Conservation (phyloP, 35 echinoderm and acorn worm species). For the Diadema setosum region DNA sequence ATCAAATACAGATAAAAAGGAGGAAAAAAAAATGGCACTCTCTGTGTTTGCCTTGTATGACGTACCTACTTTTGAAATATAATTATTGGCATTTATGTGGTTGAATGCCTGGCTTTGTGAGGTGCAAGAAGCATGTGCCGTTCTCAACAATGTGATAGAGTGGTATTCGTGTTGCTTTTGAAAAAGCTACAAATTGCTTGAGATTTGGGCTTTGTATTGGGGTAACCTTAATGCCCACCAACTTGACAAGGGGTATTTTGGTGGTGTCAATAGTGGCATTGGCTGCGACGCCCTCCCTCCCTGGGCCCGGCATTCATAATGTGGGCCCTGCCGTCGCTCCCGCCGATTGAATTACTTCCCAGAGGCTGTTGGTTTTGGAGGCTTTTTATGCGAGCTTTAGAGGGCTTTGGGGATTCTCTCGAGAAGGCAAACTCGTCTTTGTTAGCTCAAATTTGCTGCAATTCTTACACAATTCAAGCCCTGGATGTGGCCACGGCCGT, state of each 20-base stretch:
- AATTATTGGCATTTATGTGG: constrained; percentile 23
- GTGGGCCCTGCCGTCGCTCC: neutral
- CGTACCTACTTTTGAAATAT: constrained; percentile 13
- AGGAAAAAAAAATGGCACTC: neutral
- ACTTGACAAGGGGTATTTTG: constrained; percentile 19
- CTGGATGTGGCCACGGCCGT: constrained; percentile 6
- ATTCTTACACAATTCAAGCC: constrained; percentile 19
- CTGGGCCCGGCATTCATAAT: neutral
- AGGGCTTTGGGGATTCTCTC: constrained; percentile 20
- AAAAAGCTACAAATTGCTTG: constrained; percentile 35
- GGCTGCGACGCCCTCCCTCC: neutral
- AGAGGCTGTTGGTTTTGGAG: constrained; percentile 22
- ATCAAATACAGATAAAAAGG: too few relatives aligned
- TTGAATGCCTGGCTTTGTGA: constrained; percentile 14
- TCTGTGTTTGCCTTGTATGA: neutral
- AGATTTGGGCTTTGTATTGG: constrained; percentile 31
- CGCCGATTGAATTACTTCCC: neutral
- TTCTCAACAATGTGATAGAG: constrained; percentile 25
- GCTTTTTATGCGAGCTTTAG: constrained; percentile 28
- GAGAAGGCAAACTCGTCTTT: constrained; percentile 13
- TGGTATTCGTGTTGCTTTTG: constrained; percentile 32
- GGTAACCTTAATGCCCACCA: constrained; percentile 24
- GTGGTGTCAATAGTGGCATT: constrained; percentile 22
- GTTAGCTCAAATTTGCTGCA: constrained; percentile 28
- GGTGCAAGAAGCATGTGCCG: neutral